phyloP scores from a whole-genome alignment of 1,140 invertebrate genomes.

The Meloidogyne chitwoodi region DNA sequence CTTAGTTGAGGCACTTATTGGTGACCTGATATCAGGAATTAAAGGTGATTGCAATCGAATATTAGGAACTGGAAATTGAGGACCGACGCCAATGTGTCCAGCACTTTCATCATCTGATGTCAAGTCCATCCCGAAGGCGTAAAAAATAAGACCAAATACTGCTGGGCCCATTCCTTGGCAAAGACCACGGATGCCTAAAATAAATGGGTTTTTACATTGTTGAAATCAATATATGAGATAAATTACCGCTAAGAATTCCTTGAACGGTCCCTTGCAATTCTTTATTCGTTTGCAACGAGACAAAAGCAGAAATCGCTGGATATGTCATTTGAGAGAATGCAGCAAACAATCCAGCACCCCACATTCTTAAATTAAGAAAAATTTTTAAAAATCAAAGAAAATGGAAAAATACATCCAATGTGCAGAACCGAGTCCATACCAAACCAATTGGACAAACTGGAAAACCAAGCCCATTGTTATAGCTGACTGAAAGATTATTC shows the following conservation, averaged over 20 bases:
- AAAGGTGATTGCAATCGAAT: constrained; percentile 47
- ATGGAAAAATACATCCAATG: constrained; percentile 54
- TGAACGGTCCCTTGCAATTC: constrained; percentile 97
- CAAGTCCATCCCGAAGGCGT: constrained; percentile 94
- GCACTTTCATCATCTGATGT: constrained; percentile 44
- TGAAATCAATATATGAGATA: not conserved
- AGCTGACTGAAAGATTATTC: constrained; percentile 90
- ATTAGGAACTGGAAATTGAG: constrained; percentile 53
- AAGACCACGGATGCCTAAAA: constrained; percentile 3
- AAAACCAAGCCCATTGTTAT: constrained; percentile 92
- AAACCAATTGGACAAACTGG: constrained; percentile 85
- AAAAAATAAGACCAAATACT: constrained; percentile 95
- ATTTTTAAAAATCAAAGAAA: constrained; percentile 65
- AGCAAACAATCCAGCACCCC: constrained; percentile 90
- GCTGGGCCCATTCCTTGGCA: constrained; percentile 77
- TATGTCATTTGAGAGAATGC: constrained; percentile 87
- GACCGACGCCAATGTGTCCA: constrained; percentile 51
- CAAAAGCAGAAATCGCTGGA: constrained; percentile 97
- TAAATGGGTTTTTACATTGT: not conserved
- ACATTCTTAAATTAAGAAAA: constrained; percentile 81
- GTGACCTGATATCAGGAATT: constrained; percentile 8
- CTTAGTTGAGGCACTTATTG: constrained; percentile 17
- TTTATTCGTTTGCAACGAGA: constrained; percentile 85
- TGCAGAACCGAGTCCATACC: constrained; percentile 87
- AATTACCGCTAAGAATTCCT: constrained; percentile 83